Percentiles rank a stretch among this genome's conserved stretches.
These are phyloP conservation scores for Pissodes strobi DNA, from an alignment of 1,140 invertebrate genomes.

Conservation along the genomic window DNA sequence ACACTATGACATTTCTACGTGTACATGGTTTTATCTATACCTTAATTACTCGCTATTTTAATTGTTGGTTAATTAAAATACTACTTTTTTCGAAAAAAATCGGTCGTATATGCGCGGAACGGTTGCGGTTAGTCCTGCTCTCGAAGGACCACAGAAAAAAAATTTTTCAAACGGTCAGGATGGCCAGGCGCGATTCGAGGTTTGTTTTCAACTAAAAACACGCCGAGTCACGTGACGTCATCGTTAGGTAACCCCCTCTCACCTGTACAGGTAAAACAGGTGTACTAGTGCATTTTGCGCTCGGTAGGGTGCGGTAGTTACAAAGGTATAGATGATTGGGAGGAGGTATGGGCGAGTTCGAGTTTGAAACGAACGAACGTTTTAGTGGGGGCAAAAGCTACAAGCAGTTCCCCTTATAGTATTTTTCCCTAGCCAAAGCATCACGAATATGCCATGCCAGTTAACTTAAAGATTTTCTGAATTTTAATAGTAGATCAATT, in stretches of 20 bases:
- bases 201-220: slow-evolving; percentile 5
- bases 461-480: background rate
- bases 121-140: background rate
- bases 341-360: too few species aligned
- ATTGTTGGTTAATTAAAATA: slow-evolving; percentile 4
- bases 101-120: background rate
- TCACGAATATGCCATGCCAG: background rate
- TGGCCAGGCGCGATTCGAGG: slow-evolving; percentile 20
- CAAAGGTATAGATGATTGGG: too few species aligned
- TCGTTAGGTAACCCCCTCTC: slow-evolving; percentile 10
- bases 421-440: background rate
- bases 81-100: background rate
- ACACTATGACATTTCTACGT: slow-evolving; percentile 10
- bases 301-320: slow-evolving; percentile 12
- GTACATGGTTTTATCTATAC: slow-evolving; percentile 17
- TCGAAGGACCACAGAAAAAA: slow-evolving; percentile 3
- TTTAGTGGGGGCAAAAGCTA: background rate
- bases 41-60: slow-evolving; percentile 20
- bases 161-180: background rate
- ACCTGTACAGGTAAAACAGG: slow-evolving; percentile 35
- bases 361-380: background rate
- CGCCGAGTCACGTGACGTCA: slow-evolving; percentile 10
- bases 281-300: background rate
- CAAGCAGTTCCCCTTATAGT: background rate
- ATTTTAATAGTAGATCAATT: background rate